A percentile compares a stretch with the other conserved stretches of the same genome.
Evolutionary conservation across 2,888 invertebrate genomes (phyloP).

Genomic region (Ptychoptera albimana): DNA sequence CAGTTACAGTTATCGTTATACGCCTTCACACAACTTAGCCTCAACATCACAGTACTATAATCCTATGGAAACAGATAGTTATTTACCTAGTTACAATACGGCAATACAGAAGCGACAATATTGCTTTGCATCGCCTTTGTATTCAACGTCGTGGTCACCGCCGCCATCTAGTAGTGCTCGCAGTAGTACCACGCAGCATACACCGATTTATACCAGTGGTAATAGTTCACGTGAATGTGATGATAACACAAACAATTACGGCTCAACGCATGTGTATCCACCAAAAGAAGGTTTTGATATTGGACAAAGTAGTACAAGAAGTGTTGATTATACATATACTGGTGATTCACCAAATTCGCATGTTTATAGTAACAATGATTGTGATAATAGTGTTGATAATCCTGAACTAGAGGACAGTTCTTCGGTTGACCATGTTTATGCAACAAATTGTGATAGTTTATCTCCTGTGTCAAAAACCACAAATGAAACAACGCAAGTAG

Average conservation of each 20-base stretch:
- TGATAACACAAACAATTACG: conserved; percentile 20
- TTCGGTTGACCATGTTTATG: too few relatives aligned
- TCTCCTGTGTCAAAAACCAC: too few relatives aligned
- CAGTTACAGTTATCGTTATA: conserved; percentile 32
- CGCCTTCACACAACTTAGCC: conserved; percentile 25
- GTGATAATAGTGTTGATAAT: too few relatives aligned
- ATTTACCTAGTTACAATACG: conserved; percentile 30
- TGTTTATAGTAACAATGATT: too few relatives aligned
- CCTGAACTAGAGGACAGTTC: too few relatives aligned
- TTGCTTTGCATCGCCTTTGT: conserved; percentile 29
- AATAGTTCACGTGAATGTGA: conserved; percentile 24
- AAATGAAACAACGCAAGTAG: too few relatives aligned
- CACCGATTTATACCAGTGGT: conserved; percentile 24
- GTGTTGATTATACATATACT: not conserved
- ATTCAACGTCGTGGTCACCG: conserved; percentile 30
- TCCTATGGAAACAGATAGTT: conserved; percentile 29
- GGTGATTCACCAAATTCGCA: too few relatives aligned
- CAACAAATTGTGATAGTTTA: too few relatives aligned
- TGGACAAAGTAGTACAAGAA: not conserved
- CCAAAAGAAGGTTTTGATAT: conserved; percentile 22
- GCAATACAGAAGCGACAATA: conserved; percentile 29
- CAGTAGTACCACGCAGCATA: conserved; percentile 25
- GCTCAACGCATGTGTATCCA: conserved; percentile 24
- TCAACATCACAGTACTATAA: conserved; percentile 28
- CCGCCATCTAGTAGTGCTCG: conserved; percentile 22